Conservation (phyloP, 2,888 invertebrate species). For the Hyles lineata region DNA sequence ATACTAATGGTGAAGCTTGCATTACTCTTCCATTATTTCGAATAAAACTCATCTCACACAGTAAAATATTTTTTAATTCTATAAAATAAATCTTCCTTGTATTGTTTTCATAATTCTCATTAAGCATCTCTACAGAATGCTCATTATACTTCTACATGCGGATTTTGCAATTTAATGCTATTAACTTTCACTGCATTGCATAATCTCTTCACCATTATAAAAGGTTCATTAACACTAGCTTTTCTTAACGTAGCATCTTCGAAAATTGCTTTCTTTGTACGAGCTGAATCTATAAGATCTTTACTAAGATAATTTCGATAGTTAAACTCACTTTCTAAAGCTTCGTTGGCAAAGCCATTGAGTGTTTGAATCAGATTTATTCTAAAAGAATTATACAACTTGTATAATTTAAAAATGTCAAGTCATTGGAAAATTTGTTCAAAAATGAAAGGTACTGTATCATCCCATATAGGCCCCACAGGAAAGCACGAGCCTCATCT, state of each 20-base stretch:
- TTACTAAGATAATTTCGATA: constrained; percentile 48
- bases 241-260: background rate
- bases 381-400: constrained; percentile 4
- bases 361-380: constrained; percentile 11
- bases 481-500: no score
- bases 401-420: background rate
- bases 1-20: no score
- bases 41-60: no score
- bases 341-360: constrained; percentile 53
- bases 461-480: no score
- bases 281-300: constrained; percentile 39
- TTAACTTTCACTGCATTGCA: background rate
- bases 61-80: no score
- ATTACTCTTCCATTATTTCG: no score
- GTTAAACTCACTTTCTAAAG: constrained; percentile 65
- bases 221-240: background rate
- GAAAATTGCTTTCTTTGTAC: constrained; percentile 51
- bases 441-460: background rate
- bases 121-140: no score
- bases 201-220: background rate
- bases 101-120: no score
- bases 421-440: background rate
- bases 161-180: background rate
- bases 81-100: no score
- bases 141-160: background rate